Conservation (phyloP, 1,140 invertebrate species). For the Carcinoscorpius rotundicauda region DNA sequence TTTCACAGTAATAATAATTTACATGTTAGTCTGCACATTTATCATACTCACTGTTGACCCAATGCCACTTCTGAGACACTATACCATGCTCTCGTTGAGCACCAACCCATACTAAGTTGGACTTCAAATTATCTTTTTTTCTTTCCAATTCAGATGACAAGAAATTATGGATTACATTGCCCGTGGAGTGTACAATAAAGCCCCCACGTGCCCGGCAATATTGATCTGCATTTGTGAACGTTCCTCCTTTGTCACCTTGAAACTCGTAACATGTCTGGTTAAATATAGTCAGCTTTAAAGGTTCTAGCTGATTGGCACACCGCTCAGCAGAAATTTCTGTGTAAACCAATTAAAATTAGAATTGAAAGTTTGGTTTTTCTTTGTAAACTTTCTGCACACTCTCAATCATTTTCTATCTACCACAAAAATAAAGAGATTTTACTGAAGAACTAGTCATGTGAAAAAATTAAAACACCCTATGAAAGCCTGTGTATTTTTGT, state of each 20-base stretch:
- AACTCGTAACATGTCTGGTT: slow-evolving; percentile 75
- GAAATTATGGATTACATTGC: slow-evolving; percentile 49
- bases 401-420: no score
- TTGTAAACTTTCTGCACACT: no score
- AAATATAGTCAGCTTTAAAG: slow-evolving; percentile 33
- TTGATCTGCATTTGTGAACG: slow-evolving; percentile 58
- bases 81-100: slow-evolving; percentile 72
- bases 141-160: slow-evolving; percentile 57
- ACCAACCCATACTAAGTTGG: slow-evolving; percentile 77
- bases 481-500: no score
- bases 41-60: slow-evolving; percentile 59
- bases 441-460: no score
- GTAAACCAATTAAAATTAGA: no score
- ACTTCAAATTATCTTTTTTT: slow-evolving; percentile 52
- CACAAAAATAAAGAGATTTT: no score
- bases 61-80: slow-evolving; percentile 64
- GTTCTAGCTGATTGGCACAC: slow-evolving; percentile 18
- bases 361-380: no score
- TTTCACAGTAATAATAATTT: no score
- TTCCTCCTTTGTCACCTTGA: slow-evolving; percentile 46
- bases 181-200: slow-evolving; percentile 61
- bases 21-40: no score
- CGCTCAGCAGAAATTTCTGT: slow-evolving; percentile 20
- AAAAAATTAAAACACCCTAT: no score
- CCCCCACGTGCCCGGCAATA: slow-evolving; percentile 50